These are phyloP conservation scores for Catocala fraxini DNA, from an alignment of 2,888 invertebrate genomes.

Conservation along the genomic window DNA sequence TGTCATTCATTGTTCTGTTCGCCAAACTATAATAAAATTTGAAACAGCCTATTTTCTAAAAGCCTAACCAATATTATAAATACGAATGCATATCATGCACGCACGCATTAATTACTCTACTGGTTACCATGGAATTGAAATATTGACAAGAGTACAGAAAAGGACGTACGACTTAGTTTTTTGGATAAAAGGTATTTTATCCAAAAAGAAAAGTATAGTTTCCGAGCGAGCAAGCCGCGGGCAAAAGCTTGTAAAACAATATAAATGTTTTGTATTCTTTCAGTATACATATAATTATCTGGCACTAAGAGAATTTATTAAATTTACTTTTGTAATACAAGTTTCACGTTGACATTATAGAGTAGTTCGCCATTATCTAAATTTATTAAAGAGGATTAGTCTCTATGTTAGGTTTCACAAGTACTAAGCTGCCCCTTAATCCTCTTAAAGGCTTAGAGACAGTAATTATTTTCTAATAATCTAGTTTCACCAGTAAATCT, in stretches of 20 bases:
- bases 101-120: no score
- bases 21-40: no score
- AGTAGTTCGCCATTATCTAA: not conserved
- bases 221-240: no score
- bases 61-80: no score
- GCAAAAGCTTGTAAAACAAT: not conserved
- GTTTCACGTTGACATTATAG: not conserved
- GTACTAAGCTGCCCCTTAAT: conserved; percentile 21
- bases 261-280: not conserved
- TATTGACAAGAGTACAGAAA: no score
- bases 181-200: no score
- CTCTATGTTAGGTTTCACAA: conserved; percentile 26
- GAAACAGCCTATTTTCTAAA: no score
- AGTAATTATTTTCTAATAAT: conserved; percentile 10
- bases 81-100: no score
- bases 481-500: not conserved
- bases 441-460: conserved; percentile 18
- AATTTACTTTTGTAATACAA: not conserved
- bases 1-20: no score
- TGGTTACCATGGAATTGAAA: no score
- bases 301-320: not conserved
- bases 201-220: no score
- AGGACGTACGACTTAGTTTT: no score
- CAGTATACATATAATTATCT: not conserved
- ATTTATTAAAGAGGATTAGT: conserved; percentile 12